A percentile compares a stretch with the other conserved stretches of the same genome.
phyloP scores from a whole-genome alignment of 2,888 invertebrate species.

The Athalia circularis region DNA sequence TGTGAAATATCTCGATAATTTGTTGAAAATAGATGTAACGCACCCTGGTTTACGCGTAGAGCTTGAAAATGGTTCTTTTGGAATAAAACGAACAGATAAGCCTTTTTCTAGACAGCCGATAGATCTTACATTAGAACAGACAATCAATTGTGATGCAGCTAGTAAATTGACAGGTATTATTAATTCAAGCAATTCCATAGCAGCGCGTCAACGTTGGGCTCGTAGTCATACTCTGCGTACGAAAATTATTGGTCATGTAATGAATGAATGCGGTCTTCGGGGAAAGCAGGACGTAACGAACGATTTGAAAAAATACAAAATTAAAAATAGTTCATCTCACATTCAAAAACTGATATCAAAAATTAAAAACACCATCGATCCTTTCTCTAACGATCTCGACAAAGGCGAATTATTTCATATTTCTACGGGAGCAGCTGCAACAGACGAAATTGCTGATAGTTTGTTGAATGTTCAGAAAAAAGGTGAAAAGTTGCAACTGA shows the following conservation, averaged over 20 bases:
- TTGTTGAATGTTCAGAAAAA: conserved; percentile 22
- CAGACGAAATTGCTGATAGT: conserved; percentile 7
- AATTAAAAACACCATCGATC: conserved; percentile 53
- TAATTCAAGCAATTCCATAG: conserved; percentile 56
- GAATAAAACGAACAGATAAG: conserved; percentile 61
- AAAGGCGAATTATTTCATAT: conserved; percentile 55
- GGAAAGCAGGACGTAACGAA: conserved; percentile 58
- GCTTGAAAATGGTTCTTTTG: conserved; percentile 60
- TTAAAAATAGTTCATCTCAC: conserved; percentile 50
- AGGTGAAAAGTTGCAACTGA: conserved; percentile 6
- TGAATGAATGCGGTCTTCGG: conserved; percentile 53
- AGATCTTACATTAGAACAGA: conserved; percentile 58
- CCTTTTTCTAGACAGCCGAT: conserved; percentile 56
- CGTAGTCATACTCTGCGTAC: conserved; percentile 55
- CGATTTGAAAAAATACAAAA: conserved; percentile 55
- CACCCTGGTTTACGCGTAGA: conserved; percentile 60
- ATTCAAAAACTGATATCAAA: conserved; percentile 39
- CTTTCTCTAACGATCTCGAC: conserved; percentile 52
- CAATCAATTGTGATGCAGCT: conserved; percentile 58
- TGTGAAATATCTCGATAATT: conserved; percentile 62
- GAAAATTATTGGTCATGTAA: conserved; percentile 56
- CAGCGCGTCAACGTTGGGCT: conserved; percentile 59
- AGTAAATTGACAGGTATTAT: conserved; percentile 55
- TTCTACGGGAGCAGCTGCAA: conserved; percentile 48
- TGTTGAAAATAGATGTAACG: conserved; percentile 61